Conservation (phyloP, 2,888 invertebrate species). For the Chloroclystis v-ata region DNA sequence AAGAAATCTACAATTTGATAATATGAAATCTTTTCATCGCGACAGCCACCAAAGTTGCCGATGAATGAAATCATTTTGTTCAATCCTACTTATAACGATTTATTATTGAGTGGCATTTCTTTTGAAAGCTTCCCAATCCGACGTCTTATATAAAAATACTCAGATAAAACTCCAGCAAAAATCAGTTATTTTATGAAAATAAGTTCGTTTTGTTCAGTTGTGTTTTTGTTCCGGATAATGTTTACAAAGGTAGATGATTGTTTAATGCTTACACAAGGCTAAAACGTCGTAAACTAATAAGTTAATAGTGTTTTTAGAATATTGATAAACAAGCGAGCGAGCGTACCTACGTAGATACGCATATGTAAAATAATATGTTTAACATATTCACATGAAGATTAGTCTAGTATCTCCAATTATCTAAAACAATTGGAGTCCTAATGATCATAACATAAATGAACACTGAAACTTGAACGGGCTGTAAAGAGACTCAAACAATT, state of each 20-base stretch:
- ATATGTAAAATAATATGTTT: no score
- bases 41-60: neutral
- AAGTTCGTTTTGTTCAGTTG: neutral
- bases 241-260: no score
- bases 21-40: neutral
- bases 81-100: neutral
- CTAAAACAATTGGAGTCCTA: constrained; percentile 11
- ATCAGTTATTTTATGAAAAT: neutral
- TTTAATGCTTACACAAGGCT: no score
- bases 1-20: neutral
- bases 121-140: neutral
- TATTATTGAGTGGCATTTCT: neutral
- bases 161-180: neutral
- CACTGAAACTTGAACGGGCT: constrained; percentile 7
- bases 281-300: no score
- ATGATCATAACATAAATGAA: constrained; percentile 9
- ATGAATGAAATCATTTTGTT: neutral
- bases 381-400: no score
- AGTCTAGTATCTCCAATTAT: constrained; percentile 3
- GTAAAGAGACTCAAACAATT: constrained; percentile 15
- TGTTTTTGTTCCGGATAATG: neutral
- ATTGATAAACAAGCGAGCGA: no score
- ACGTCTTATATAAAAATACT: neutral
- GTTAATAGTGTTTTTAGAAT: no score
- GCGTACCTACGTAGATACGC: no score